Evolutionary conservation across 2,797 vertebrate species (phyloP).

Genomic region (Macrochelys suwanniensis): DNA sequence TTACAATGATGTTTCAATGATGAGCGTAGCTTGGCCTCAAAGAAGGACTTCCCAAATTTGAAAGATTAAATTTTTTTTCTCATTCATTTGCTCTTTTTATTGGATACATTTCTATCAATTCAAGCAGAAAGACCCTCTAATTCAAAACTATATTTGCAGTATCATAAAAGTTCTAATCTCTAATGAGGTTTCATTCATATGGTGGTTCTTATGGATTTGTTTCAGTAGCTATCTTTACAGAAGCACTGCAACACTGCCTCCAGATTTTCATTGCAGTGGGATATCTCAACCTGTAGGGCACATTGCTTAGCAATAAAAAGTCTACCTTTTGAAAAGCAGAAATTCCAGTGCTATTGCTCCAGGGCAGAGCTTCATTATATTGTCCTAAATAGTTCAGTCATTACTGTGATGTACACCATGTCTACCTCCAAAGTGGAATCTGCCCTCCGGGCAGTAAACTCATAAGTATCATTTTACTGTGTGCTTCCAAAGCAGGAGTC

Average conservation of each 20-base stretch:
- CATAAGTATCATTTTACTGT: background rate
- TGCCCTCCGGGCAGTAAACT: background rate
- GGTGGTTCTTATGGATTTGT: background rate
- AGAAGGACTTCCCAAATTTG: background rate
- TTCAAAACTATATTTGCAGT: background rate
- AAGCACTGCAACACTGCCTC: background rate
- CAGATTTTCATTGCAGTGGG: background rate
- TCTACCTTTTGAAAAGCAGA: conserved; percentile 23
- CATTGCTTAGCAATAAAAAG: background rate
- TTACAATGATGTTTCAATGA: rapidly evolving
- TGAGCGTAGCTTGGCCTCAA: background rate
- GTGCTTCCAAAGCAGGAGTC: conserved; percentile 13
- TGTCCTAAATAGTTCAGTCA: background rate
- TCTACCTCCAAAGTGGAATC: background rate
- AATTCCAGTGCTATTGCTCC: background rate
- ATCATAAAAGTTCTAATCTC: background rate
- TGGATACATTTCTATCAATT: background rate
- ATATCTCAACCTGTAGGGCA: background rate
- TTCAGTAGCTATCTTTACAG: background rate
- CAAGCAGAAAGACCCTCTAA: background rate
- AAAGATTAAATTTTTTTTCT: background rate
- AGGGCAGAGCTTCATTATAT: background rate
- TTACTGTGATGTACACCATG: background rate
- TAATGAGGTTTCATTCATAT: background rate
- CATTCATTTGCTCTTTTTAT: background rate